Evolutionary conservation across 2,888 invertebrate genomes (phyloP).

Genomic region (Cheilosia urbana): DNA sequence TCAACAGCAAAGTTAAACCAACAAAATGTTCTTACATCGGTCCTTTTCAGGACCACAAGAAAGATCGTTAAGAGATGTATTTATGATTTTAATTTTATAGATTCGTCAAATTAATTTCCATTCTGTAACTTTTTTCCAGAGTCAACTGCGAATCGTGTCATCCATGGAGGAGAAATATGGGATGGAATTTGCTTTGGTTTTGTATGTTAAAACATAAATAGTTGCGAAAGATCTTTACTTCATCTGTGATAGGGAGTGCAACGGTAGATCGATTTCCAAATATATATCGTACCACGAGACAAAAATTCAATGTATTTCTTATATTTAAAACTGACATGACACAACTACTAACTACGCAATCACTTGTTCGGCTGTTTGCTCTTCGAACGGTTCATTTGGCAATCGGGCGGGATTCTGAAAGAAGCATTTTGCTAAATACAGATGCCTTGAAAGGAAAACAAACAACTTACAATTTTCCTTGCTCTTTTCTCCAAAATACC

Average conservation of each 20-base stretch:
- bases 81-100: too few species aligned
- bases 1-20: not conserved
- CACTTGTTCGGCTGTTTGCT: constrained; percentile 66
- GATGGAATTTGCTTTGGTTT: too few species aligned
- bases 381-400: constrained; percentile 84
- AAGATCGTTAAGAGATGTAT: too few species aligned
- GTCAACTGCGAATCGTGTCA: too few species aligned
- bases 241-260: too few species aligned
- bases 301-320: constrained; percentile 45
- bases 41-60: too few species aligned
- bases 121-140: too few species aligned
- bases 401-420: constrained; percentile 87
- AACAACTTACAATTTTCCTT: constrained; percentile 87
- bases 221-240: too few species aligned
- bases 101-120: too few species aligned
- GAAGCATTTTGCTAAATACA: constrained; percentile 25
- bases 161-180: too few species aligned
- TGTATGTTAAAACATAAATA: too few species aligned
- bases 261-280: not conserved
- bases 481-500: constrained; percentile 90
- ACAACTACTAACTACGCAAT: constrained; percentile 52
- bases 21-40: too few species aligned
- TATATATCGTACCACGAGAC: not conserved
- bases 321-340: constrained; percentile 31
- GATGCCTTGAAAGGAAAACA: not conserved